Evolutionary conservation across 2,888 invertebrate species (phyloP).

Genomic region (Orchesellides sinensis): DNA sequence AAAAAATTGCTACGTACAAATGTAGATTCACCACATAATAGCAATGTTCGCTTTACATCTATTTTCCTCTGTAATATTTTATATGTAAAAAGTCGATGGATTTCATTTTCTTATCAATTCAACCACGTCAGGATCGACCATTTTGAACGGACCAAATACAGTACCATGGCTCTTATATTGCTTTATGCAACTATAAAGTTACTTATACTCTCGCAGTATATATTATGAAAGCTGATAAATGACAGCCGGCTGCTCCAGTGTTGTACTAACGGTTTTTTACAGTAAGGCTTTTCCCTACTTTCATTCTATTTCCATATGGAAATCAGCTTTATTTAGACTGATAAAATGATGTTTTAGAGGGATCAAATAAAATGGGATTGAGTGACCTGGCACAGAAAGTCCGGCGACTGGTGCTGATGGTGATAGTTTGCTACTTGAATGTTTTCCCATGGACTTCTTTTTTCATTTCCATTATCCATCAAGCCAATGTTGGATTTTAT

Average conservation of each 20-base stretch:
- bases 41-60: too few relatives aligned
- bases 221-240: constrained; percentile 69
- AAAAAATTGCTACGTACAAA: too few relatives aligned
- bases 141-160: neutral
- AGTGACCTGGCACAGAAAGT: constrained; percentile 66
- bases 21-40: too few relatives aligned
- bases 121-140: too few relatives aligned
- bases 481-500: too few relatives aligned
- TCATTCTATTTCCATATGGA: constrained; percentile 34
- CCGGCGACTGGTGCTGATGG: constrained; percentile 55
- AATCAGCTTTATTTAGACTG: constrained; percentile 64
- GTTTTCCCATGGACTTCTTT: constrained; percentile 55
- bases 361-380: constrained; percentile 59
- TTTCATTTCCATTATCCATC: constrained; percentile 48
- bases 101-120: too few relatives aligned
- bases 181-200: too few relatives aligned
- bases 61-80: too few relatives aligned
- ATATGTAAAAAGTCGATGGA: too few relatives aligned
- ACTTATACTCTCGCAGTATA: too few relatives aligned
- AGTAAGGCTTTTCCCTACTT: constrained; percentile 30
- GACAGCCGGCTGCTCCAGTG: constrained; percentile 43
- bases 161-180: neutral
- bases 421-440: constrained; percentile 54
- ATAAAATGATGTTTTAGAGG: constrained; percentile 63
- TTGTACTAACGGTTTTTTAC: constrained; percentile 38